Percentiles rank a stretch among this genome's conserved stretches.
Conservation (phyloP, 2,888 invertebrate species). For the Globia sparganii region DNA sequence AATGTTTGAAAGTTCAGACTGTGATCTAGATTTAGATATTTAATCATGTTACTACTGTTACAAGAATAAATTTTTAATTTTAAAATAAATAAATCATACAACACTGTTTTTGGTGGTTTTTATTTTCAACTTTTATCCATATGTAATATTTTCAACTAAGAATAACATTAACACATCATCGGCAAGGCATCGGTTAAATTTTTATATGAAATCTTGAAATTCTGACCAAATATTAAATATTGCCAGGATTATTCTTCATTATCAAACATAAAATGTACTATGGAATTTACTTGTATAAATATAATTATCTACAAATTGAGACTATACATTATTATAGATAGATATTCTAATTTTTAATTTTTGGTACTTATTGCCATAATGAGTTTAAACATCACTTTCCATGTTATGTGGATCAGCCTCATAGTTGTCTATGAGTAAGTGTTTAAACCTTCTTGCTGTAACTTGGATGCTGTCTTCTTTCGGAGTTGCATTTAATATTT, state of each 20-base stretch:
- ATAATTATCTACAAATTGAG: neutral
- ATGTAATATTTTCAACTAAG: slow-evolving; percentile 34
- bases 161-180: neutral
- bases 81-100: slow-evolving; percentile 52
- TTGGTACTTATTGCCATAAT: neutral
- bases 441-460: slow-evolving; percentile 92
- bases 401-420: slow-evolving; percentile 87
- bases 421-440: slow-evolving; percentile 94
- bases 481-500: slow-evolving; percentile 89
- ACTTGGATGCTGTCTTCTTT: slow-evolving; percentile 91
- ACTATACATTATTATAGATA: no score
- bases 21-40: slow-evolving; percentile 89
- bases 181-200: no score
- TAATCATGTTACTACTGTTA: slow-evolving; percentile 74
- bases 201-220: neutral
- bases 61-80: slow-evolving; percentile 20
- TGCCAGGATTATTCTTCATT: neutral
- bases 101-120: slow-evolving; percentile 19
- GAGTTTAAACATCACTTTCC: slow-evolving; percentile 58
- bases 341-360: neutral
- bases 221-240: neutral
- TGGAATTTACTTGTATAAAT: neutral
- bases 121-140: slow-evolving; percentile 23
- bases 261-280: neutral
- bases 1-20: slow-evolving; percentile 88